Percentiles rank a stretch among this genome's conserved stretches.
Evolutionary conservation across 2,888 invertebrate species (phyloP).

Genomic region (Pterobdella sp.): DNA sequence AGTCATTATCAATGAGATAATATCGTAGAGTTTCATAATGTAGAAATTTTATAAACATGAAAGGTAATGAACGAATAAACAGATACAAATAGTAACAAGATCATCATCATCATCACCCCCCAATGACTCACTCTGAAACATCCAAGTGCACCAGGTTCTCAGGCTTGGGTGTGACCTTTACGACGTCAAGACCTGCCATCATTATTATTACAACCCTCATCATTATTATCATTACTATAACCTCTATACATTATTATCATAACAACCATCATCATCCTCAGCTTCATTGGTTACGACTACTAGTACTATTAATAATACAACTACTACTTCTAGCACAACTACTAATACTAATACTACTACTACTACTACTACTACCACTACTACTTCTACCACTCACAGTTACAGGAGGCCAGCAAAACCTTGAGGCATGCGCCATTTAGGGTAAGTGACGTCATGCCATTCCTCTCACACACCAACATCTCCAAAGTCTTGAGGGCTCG

Average conservation of each 20-base stretch:
- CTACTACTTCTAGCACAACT: too few relatives aligned
- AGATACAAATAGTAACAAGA: too few relatives aligned
- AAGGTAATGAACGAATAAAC: too few relatives aligned
- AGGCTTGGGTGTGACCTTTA: constrained; percentile 49
- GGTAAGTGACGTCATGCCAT: constrained; percentile 48
- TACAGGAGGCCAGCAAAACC: constrained; percentile 50
- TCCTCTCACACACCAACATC: constrained; percentile 52
- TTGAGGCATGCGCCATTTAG: constrained; percentile 51
- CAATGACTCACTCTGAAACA: constrained; percentile 49
- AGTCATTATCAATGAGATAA: too few relatives aligned
- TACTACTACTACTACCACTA: too few relatives aligned
- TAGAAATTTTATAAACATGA: too few relatives aligned
- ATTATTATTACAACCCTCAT: not conserved
- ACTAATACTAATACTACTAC: too few relatives aligned
- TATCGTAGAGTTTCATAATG: too few relatives aligned
- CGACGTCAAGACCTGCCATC: constrained; percentile 41
- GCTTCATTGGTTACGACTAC: too few relatives aligned
- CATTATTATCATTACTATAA: not conserved
- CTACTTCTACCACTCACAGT: constrained; percentile 44
- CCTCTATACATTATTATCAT: not conserved
- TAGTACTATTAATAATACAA: too few relatives aligned
- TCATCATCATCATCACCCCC: too few relatives aligned
- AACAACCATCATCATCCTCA: not conserved
- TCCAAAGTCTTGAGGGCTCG: constrained; percentile 48
- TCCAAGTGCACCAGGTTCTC: constrained; percentile 48